Base-by-base conservation (phyloP, 2,797 vertebrate species). In the Mus spretus region DNA sequence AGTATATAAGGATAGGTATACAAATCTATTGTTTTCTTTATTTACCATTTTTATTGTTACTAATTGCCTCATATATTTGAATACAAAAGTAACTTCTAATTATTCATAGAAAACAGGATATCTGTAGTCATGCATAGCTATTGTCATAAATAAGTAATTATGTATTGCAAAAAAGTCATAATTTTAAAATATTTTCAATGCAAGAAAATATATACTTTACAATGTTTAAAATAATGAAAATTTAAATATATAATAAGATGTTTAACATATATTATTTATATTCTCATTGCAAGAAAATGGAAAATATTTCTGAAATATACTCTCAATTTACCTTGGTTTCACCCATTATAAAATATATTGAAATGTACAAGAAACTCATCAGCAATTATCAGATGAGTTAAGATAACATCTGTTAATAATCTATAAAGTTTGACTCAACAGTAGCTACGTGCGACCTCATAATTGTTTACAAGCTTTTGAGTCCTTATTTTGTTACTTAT, bases 401-500 rank as follows among this genome's bases (percentile, higher is more conserved):
- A 59, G 28, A n/a, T 59, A 19, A 7, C 55, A 11, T 4, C 14
- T 8, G 5, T 40, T 28, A 72, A 3, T 15, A 75, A 0, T 55
- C 26, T 10, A 3, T 82, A 2, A 82, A 19, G 12, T 37, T 59
- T 88, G 34, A 59, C 9, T 22, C 65, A 53, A 12, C 2, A 10
- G 1, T 75, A 34, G 2, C 47, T 11, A 3, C 3, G 4, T 34
- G 0, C 31, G 15, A 59, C 8, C 1, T 53, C 53, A 50, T 3
- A 74, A 24, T 81, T 7, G 19, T 14, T 10, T 26, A 37, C 22
- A 40, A 72, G 19, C n/a, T 74, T 40, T 74, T 72, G n/a, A 72
- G 20, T 59, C 57, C 57, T 22, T 59, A 59, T 59, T 59, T 59
- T 22, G 17, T 37, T 37, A 72, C n/a, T 72, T 72, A 34, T 20